Base-by-base conservation (phyloP, 2,888 invertebrate genomes). In the Norana najaformis region DNA sequence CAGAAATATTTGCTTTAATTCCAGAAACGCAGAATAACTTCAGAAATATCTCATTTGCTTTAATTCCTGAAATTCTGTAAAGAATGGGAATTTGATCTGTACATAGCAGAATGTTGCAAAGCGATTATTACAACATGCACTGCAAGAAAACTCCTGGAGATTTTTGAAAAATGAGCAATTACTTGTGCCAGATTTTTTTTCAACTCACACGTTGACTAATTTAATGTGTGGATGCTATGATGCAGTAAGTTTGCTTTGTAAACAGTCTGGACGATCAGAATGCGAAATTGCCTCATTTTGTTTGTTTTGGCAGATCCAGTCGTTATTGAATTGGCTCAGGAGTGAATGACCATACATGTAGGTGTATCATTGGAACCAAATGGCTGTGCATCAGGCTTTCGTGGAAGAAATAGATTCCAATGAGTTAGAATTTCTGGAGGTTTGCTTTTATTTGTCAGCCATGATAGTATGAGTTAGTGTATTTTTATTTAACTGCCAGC, bases 401-500 rank as follows among this genome's bases (percentile, higher is more conserved):
- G 93, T 94, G 20, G 94, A 94, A 90, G 94, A 94, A 92, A 94
- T 94, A 20, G 93, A 94, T 88, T 93, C 93, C 89, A 91, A 92
- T 36, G 94, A 94, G 91, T 92, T 94, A 30, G 92, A 93, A 47
- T 94, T 94, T 90, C 91, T 93, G 83, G 94, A 94, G 94, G 94
- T 94, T 88, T 39, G 90, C 39, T 38, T 88, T 20, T 36, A 18
- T 88, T 41, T 88, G 36, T 37, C 30, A 37, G 36, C 23, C 20
- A 30, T 88, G 41, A 41, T 34, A 8, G 16, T 36, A 39, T n/a
- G n/a, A 69, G n/a, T 69, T 69, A 69, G n/a, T 69, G 13, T n/a
- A n/a, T n/a, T n/a, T 11, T 69, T n/a, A 6, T 11, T 8, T 69
- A 69, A 69, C n/a, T 13, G 6, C 69, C 13, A n/a, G n/a, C 69